Base-by-base conservation (phyloP, 1,140 invertebrate species). In the Hypsibius dujardini region DNA sequence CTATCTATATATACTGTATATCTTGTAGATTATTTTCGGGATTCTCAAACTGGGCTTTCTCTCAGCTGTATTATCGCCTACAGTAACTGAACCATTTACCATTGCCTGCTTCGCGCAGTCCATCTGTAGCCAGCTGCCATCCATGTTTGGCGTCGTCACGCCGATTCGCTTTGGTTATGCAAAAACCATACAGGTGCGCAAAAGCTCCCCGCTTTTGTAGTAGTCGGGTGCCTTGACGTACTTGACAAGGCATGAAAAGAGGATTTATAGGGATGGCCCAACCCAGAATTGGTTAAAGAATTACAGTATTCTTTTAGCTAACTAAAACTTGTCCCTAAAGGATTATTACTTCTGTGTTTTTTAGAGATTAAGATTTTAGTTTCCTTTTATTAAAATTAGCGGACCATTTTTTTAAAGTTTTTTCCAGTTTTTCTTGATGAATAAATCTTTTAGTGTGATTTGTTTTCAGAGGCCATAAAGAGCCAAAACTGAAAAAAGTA, bases 11-110 rank as follows among this genome's bases (percentile, higher is more conserved):
- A 56, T 12, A n/a, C 42, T 15, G 3, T 67, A 15, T 12, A 15
- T 67, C 42, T 45, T 67, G 12, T 42, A 67, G 62, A 67, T 67
- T 7, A 42, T 3, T 7, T 67, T 12, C 3, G 62, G 62, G 45
- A 15, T 67, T 7, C 62, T 67, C 3, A 67, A 67, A 45, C 12
- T 67, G 62, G 62, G 62, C 62, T 67, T 67, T 67, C 62, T 67
- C 42, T 67, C 42, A 7, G 42, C 62, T 7, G 7, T 67, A 3
- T 7, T 67, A 15, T 67, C 62, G 3, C 62, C 62, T 7, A 15
- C 62, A 7, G 62, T 67, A 42, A 67, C 45, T 12, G 62, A 67
- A 12, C 62, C 62, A 12, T 67, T 67, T 45, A 7, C 12, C 12
- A 12, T 67, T 12, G 62, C 62, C 3, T 67, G 62, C 42, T 7